phyloP scores from a whole-genome alignment of 2,888 invertebrate species.

The Drosophila prostipennis region DNA sequence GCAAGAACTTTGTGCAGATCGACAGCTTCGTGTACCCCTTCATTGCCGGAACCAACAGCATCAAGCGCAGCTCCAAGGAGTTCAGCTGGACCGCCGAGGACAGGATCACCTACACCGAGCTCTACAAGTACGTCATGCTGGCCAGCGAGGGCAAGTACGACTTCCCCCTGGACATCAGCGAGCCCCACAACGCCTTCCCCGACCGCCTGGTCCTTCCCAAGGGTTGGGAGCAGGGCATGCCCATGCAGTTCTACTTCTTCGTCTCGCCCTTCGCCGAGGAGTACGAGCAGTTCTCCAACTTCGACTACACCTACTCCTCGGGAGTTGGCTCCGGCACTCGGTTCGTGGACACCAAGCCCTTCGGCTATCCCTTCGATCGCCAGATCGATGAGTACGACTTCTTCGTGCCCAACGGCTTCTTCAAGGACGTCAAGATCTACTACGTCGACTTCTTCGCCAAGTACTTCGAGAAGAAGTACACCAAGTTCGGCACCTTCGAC shows the following conservation, averaged over 20 bases:
- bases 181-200: slow-evolving; percentile 89
- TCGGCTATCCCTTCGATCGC: slow-evolving; percentile 91
- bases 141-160: slow-evolving; percentile 86
- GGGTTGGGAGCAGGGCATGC: slow-evolving; percentile 88
- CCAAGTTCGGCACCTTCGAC: slow-evolving; percentile 74
- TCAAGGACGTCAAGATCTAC: slow-evolving; percentile 88
- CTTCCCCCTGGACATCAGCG: slow-evolving; percentile 85
- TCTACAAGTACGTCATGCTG: slow-evolving; percentile 88
- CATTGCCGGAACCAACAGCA: slow-evolving; percentile 87
- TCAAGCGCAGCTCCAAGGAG: slow-evolving; percentile 88
- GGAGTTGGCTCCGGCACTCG: slow-evolving; percentile 86
- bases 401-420: slow-evolving; percentile 88
- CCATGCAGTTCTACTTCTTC: slow-evolving; percentile 87
- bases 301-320: slow-evolving; percentile 85
- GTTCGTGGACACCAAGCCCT: slow-evolving; percentile 87
- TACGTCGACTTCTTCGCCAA: slow-evolving; percentile 85
- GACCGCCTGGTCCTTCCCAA: slow-evolving; percentile 89
- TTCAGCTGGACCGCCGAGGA: slow-evolving; percentile 88
- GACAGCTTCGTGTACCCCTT: slow-evolving; percentile 87
- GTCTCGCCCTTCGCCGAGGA: slow-evolving; percentile 86
- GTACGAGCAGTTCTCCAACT: slow-evolving; percentile 84
- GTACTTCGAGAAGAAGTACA: slow-evolving; percentile 74
- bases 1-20: slow-evolving; percentile 88
- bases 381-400: slow-evolving; percentile 86
- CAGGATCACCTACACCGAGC: slow-evolving; percentile 87